Conservation (phyloP, 1,140 invertebrate species). For the Drosophila repletoides region DNA sequence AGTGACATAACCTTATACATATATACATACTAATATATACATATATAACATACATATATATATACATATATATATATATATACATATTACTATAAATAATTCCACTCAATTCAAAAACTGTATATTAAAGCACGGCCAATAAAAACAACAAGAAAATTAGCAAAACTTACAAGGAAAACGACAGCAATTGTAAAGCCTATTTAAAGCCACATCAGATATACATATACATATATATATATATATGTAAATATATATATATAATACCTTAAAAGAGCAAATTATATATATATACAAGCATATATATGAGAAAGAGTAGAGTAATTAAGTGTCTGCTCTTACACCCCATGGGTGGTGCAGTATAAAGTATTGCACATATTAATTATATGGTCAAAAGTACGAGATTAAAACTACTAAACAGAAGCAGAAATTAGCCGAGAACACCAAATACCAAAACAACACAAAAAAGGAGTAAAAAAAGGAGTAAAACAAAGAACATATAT, state of each 20-base stretch:
- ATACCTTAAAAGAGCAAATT: too few relatives aligned
- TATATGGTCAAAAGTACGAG: slow-evolving; percentile 36
- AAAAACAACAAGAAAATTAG: not conserved
- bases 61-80: slow-evolving; percentile 25
- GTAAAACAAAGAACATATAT: slow-evolving; percentile 5
- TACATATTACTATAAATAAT: slow-evolving; percentile 17
- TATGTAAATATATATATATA: slow-evolving; percentile 1
- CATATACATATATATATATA: slow-evolving; percentile 18
- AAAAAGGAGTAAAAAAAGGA: not conserved
- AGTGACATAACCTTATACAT: slow-evolving; percentile 67
- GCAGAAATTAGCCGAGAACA: slow-evolving; percentile 31
- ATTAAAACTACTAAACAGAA: slow-evolving; percentile 16
- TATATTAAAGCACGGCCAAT: slow-evolving; percentile 50
- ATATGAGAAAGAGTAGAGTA: slow-evolving; percentile 34
- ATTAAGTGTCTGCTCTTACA: slow-evolving; percentile 68
- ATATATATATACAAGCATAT: slow-evolving; percentile 20
- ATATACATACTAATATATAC: slow-evolving; percentile 20
- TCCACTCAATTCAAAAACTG: slow-evolving; percentile 26
- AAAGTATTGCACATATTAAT: slow-evolving; percentile 55
- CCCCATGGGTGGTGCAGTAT: slow-evolving; percentile 75
- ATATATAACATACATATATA: slow-evolving; percentile 16
- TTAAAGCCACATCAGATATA: slow-evolving; percentile 56
- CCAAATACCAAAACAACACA: slow-evolving; percentile 22
- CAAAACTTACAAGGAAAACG: slow-evolving; percentile 1
- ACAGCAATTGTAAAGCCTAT: slow-evolving; percentile 20